phyloP scores from a whole-genome alignment of 2,888 invertebrate genomes.

The Gastrophysa polygoni region DNA sequence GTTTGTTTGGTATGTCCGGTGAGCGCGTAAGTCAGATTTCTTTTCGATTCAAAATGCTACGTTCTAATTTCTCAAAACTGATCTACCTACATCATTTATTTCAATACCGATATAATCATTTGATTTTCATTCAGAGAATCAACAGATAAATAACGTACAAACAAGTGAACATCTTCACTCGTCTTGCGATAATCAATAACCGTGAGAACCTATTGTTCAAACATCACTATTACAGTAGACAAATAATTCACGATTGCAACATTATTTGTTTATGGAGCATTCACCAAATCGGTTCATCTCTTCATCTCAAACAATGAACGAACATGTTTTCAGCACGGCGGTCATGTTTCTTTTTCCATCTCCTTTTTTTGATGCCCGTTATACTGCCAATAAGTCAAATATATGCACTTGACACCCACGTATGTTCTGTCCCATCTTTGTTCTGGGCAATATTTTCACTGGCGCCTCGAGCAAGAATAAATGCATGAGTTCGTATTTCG shows the following conservation, averaged over 20 bases:
- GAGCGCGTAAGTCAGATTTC: no score
- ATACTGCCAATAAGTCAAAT: conserved; percentile 51
- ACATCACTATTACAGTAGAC: not conserved
- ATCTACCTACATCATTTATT: no score
- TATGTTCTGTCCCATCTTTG: not conserved
- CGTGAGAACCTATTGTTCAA: not conserved
- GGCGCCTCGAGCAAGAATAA: conserved; percentile 1
- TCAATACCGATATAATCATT: no score
- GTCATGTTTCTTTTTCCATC: not conserved
- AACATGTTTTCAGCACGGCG: not conserved
- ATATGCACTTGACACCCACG: conserved; percentile 44
- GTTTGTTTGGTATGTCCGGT: no score
- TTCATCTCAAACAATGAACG: not conserved
- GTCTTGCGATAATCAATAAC: not conserved
- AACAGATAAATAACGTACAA: no score
- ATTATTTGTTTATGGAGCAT: not conserved
- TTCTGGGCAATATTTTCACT: not conserved
- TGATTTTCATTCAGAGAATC: no score
- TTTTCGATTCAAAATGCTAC: no score
- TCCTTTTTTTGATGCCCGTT: not conserved
- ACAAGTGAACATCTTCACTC: not conserved
- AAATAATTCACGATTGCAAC: not conserved
- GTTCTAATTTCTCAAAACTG: no score
- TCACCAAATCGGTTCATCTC: not conserved
- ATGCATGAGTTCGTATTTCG: not conserved